Evolutionary conservation across 2,797 vertebrate genomes (phyloP).

Genomic region (Iguana delicatissima): DNA sequence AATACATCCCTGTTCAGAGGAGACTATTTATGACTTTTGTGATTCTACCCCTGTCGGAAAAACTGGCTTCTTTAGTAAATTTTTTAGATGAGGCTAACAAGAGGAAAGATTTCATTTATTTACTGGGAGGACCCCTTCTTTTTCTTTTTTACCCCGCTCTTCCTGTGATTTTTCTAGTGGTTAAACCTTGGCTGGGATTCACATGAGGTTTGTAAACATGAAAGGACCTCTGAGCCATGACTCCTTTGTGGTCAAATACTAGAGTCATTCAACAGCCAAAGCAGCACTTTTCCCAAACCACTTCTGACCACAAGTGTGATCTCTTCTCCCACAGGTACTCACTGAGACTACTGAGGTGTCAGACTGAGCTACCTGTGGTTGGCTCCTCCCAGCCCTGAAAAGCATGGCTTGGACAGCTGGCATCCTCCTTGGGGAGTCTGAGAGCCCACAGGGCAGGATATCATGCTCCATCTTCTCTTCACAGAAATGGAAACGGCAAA

Average conservation of each 20-base stretch:
- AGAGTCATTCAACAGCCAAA: neutral
- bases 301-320: slow-evolving; percentile 10
- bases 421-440: accelerated
- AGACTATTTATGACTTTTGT: accelerated
- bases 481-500: slow-evolving; percentile 1
- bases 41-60: slow-evolving; percentile 3
- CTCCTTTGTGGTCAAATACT: slow-evolving; percentile 21
- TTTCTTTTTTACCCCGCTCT: slow-evolving; percentile 40
- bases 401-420: neutral
- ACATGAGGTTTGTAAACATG: neutral
- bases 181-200: neutral
- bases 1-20: too few relatives aligned
- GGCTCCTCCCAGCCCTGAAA: accelerated
- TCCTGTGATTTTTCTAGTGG: accelerated
- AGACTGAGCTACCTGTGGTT: neutral
- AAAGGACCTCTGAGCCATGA: slow-evolving; percentile 34
- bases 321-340: slow-evolving; percentile 14
- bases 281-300: neutral
- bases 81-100: neutral
- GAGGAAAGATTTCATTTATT: neutral
- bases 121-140: slow-evolving; percentile 5
- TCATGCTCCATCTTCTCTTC: neutral
- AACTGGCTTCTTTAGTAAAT: neutral
- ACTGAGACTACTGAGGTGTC: neutral
- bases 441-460: accelerated